These are phyloP conservation scores for Marronus borbonicus DNA, from an alignment of 2,888 invertebrate genomes.

Conservation along the genomic window DNA sequence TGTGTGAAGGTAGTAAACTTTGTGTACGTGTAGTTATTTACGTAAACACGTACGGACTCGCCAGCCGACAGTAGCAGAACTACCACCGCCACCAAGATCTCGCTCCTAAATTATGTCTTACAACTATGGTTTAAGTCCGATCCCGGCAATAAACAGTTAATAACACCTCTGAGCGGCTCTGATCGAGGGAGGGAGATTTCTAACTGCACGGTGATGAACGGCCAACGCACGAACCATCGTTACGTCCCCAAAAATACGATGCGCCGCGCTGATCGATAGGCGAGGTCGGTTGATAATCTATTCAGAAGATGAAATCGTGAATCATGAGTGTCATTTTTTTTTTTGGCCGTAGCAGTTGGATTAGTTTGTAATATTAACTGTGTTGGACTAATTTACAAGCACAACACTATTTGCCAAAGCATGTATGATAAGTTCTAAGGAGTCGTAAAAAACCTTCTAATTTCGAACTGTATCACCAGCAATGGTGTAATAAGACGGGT, in stretches of 20 bases:
- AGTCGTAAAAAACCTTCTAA: no score
- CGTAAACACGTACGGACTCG: background rate
- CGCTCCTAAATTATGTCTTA: slow-evolving; percentile 40
- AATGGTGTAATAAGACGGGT: no score
- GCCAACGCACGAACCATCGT: slow-evolving; percentile 7
- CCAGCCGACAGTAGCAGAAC: background rate
- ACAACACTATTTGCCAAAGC: no score
- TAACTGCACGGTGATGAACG: slow-evolving; percentile 29
- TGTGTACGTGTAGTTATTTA: background rate
- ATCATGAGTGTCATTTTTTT: no score
- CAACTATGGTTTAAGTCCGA: slow-evolving; percentile 37
- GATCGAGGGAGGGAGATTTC: background rate
- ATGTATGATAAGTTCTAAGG: no score
- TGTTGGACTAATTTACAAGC: no score
- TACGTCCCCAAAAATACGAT: slow-evolving; percentile 1
- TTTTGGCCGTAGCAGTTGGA: no score
- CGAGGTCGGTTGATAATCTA: slow-evolving; percentile 17
- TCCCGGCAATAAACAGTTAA: slow-evolving; percentile 37
- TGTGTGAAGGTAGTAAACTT: background rate
- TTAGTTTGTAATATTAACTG: no score
- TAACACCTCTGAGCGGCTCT: slow-evolving; percentile 28
- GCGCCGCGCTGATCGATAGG: background rate
- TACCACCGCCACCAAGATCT: no score
- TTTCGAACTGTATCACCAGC: no score
- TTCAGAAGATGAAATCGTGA: slow-evolving; percentile 11